These are phyloP conservation scores for Podilymbus podiceps DNA, from an alignment of 2,113 vertebrate species.

Conservation along the genomic window DNA sequence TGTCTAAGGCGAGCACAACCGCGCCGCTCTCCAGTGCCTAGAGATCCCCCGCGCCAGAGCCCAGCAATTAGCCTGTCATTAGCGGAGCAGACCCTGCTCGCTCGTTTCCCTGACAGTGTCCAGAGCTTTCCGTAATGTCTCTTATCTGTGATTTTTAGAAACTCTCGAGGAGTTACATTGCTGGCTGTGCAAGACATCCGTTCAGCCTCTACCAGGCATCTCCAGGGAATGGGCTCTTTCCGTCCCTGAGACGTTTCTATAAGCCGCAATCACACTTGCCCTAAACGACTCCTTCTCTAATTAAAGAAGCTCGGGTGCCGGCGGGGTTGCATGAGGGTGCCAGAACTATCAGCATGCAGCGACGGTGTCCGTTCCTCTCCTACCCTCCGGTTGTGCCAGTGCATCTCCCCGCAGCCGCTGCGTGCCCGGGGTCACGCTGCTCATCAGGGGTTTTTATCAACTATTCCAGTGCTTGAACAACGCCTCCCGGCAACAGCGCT, in stretches of 20 bases:
- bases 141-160: not conserved
- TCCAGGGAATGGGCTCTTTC: not conserved
- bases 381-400: not conserved
- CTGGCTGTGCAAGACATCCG: not conserved
- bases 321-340: not conserved
- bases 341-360: not conserved
- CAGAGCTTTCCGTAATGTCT: not conserved
- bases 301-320: not conserved
- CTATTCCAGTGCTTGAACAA: not conserved
- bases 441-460: not conserved
- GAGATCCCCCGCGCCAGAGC: accelerated
- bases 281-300: not conserved
- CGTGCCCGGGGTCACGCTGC: not conserved
- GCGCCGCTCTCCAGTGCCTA: not conserved
- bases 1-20: not conserved
- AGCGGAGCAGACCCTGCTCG: not conserved
- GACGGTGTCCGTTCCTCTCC: not conserved
- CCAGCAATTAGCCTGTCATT: not conserved
- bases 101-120: not conserved
- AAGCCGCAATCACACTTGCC: not conserved
- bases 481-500: not conserved
- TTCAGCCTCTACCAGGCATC: not conserved
- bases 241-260: not conserved
- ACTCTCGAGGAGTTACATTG: not conserved
- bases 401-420: accelerated